Evolutionary conservation across 2,797 vertebrate species (phyloP).

Genomic region (Melanotaenia pygmaea): DNA sequence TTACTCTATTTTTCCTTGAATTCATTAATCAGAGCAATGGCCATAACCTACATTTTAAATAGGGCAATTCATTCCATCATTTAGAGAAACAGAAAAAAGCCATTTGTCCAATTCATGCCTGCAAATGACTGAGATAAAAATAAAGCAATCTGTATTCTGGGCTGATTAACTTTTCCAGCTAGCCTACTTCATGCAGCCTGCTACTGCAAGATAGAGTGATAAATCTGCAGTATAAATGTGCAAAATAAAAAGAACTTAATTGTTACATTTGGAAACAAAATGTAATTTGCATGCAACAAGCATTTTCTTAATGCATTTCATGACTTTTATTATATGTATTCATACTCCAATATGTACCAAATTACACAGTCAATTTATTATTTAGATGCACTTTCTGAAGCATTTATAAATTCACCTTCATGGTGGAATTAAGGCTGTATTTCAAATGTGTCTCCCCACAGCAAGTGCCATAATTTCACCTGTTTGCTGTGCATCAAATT

Average conservation of each 20-base stretch:
- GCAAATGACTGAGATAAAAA: conserved; percentile 68
- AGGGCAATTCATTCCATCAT: conserved; percentile 60
- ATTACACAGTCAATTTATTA: conserved; percentile 51
- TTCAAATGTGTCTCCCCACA: conserved; percentile 34
- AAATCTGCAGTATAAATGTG: conserved; percentile 8
- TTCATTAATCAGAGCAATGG: conserved; percentile 63
- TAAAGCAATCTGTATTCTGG: conserved; percentile 64
- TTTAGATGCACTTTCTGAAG: conserved; percentile 31
- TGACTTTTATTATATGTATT: conserved; percentile 21
- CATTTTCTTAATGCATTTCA: conserved; percentile 16
- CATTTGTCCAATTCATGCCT: conserved; percentile 62
- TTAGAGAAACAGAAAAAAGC: conserved; percentile 62
- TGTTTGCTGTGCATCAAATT: conserved; percentile 69
- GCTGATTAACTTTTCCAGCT: conserved; percentile 55
- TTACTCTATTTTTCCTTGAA: conserved; percentile 33
- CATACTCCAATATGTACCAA: conserved; percentile 38
- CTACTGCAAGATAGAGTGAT: conserved; percentile 13
- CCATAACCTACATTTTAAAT: conserved; percentile 73
- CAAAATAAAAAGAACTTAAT: background rate
- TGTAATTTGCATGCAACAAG: conserved; percentile 12
- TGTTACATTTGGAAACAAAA: conserved; percentile 13
- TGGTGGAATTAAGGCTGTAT: conserved; percentile 42
- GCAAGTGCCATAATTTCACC: conserved; percentile 46
- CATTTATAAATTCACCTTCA: conserved; percentile 45
- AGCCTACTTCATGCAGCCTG: conserved; percentile 46